A percentile compares a stretch with the other conserved stretches of the same genome.
Evolutionary conservation across 2,113 vertebrate genomes (phyloP).

Genomic region (Raja brachyura): DNA sequence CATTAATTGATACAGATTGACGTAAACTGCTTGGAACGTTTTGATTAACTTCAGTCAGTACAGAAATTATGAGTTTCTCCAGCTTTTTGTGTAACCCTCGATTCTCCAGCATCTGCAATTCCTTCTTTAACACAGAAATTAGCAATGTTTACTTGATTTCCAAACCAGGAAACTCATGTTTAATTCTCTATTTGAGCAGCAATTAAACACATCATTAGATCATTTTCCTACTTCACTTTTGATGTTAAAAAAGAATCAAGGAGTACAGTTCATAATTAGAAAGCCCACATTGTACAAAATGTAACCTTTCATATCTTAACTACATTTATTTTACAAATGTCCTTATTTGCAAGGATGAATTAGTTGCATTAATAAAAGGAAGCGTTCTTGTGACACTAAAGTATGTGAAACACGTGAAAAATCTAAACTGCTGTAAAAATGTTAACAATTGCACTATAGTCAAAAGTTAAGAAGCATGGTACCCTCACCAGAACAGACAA

Average conservation of each 20-base stretch:
- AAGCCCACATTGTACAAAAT: not conserved
- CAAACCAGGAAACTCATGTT: not conserved
- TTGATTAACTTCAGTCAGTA: not conserved
- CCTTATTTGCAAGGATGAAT: constrained; percentile 8
- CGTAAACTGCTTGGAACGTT: not conserved
- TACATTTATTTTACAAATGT: not conserved
- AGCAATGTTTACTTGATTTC: not conserved
- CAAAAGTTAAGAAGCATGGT: not conserved
- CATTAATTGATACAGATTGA: not conserved
- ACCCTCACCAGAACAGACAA: not conserved
- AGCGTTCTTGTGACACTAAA: not conserved
- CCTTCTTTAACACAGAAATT: too few relatives aligned
- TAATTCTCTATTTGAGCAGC: not conserved
- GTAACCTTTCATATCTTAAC: not conserved
- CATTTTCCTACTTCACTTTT: not conserved
- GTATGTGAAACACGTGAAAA: constrained; percentile 1
- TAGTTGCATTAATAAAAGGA: not conserved
- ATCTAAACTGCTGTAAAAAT: not conserved
- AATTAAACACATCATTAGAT: not conserved
- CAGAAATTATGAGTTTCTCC: too few relatives aligned
- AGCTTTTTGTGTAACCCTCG: too few relatives aligned
- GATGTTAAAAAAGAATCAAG: not conserved
- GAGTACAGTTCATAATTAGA: not conserved
- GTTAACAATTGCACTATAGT: not conserved
- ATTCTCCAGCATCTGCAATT: too few relatives aligned